Conservation (phyloP, 1,140 invertebrate genomes). For the Drosophila pseudoobscura region DNA sequence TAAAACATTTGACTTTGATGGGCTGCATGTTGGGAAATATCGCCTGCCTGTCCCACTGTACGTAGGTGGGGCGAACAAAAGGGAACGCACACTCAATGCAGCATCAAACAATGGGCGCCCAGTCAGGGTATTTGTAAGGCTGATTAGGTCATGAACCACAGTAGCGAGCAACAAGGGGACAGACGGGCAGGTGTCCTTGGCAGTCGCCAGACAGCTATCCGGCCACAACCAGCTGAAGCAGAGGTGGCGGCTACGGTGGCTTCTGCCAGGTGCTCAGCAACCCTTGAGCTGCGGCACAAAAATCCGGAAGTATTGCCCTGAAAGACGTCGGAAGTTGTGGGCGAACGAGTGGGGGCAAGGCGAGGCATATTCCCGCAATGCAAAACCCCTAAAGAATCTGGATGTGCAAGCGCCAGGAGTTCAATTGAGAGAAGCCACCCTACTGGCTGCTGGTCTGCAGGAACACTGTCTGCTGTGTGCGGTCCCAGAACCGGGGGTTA, state of each 20-base stretch:
- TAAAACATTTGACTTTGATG: no score
- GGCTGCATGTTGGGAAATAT: no score
- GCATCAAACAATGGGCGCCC: slow-evolving; percentile 6
- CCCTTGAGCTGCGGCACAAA: slow-evolving; percentile 40
- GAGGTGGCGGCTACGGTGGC: slow-evolving; percentile 28
- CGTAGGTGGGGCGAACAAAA: slow-evolving; percentile 8
- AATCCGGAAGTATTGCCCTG: slow-evolving; percentile 34
- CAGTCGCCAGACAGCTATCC: slow-evolving; percentile 3
- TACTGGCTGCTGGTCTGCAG: no score
- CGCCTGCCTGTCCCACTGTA: no score
- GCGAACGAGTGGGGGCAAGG: slow-evolving; percentile 1
- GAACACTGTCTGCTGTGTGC: no score
- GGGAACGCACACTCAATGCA: slow-evolving; percentile 1
- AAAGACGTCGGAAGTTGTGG: slow-evolving; percentile 29
- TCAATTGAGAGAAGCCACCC: no score
- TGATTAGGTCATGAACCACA: slow-evolving; percentile 40
- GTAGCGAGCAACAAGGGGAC: slow-evolving; percentile 3
- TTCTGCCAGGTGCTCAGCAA: slow-evolving; percentile 42
- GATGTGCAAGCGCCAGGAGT: slow-evolving; percentile 12
- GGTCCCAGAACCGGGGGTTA: no score
- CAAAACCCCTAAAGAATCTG: slow-evolving; percentile 29
- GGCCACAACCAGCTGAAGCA: background rate
- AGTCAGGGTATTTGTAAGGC: slow-evolving; percentile 43
- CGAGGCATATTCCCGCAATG: slow-evolving; percentile 30
- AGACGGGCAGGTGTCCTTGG: slow-evolving; percentile 52